phyloP scores from a whole-genome alignment of 2,888 invertebrate species.

The Trilocha varians region DNA sequence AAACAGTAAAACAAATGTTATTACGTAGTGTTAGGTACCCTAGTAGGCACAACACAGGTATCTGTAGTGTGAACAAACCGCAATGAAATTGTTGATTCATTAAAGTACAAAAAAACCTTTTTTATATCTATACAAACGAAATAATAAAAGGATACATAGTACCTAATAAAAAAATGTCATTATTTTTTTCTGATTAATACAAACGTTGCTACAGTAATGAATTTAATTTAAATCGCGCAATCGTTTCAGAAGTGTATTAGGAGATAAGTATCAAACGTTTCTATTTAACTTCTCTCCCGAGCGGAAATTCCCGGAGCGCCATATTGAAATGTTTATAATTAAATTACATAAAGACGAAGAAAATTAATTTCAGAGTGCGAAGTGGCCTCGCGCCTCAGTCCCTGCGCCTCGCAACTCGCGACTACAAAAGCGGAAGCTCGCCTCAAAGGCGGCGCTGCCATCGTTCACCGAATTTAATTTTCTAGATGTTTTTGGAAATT shows the following conservation, averaged over 20 bases:
- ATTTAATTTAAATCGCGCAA: constrained; percentile 60
- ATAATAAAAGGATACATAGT: too few relatives aligned
- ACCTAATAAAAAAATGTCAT: background rate
- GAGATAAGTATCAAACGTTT: constrained; percentile 73
- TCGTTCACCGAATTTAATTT: constrained; percentile 66
- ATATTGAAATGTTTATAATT: constrained; percentile 75
- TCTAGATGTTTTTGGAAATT: constrained; percentile 69
- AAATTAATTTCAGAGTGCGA: constrained; percentile 72
- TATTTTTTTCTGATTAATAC: background rate
- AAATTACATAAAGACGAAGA: constrained; percentile 75
- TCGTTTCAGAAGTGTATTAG: constrained; percentile 69
- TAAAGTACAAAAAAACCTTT: too few relatives aligned
- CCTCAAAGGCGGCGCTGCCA: constrained; percentile 55
- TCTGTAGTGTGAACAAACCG: too few relatives aligned
- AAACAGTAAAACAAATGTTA: too few relatives aligned
- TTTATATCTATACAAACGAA: too few relatives aligned
- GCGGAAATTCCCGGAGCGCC: constrained; percentile 70
- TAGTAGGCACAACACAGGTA: too few relatives aligned
- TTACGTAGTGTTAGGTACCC: too few relatives aligned
- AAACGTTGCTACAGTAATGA: constrained; percentile 25
- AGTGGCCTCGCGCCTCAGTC: constrained; percentile 48
- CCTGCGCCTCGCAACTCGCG: constrained; percentile 20
- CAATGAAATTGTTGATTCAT: too few relatives aligned
- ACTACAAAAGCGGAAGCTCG: constrained; percentile 56
- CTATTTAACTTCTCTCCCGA: constrained; percentile 68